Conservation (phyloP, 2,113 vertebrate genomes). For the Triplophysa tibetana region DNA sequence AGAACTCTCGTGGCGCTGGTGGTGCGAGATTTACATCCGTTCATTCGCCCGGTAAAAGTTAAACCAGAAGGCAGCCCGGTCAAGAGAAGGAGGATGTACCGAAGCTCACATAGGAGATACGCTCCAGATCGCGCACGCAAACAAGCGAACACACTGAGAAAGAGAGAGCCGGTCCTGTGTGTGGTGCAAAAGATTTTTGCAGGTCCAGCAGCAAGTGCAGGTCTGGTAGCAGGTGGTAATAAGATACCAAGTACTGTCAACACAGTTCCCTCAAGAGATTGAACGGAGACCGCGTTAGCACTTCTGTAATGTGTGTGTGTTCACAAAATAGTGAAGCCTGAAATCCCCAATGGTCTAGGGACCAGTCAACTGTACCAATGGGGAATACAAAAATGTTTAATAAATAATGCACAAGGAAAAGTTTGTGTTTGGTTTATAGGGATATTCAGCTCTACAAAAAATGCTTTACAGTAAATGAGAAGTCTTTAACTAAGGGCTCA, state of each 20-base stretch:
- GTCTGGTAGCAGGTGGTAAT: conserved; percentile 20
- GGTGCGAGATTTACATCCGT: conserved; percentile 34
- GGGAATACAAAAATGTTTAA: too few relatives aligned
- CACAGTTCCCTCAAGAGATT: conserved; percentile 23
- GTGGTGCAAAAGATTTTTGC: conserved; percentile 13
- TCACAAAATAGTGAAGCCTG: not conserved
- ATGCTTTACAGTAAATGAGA: too few relatives aligned
- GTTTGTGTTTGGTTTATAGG: too few relatives aligned
- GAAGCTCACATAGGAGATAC: conserved; percentile 12
- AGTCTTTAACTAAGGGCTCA: not conserved
- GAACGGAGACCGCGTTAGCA: not conserved
- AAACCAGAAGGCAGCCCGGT: conserved; percentile 23
- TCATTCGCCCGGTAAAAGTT: conserved; percentile 31
- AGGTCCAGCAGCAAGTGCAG: conserved; percentile 25
- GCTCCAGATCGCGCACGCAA: not conserved
- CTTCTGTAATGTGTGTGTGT: not conserved
- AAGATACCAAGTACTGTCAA: conserved; percentile 34
- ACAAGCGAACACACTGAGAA: not conserved
- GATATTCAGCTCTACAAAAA: not conserved
- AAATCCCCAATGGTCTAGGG: too few relatives aligned
- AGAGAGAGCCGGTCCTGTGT: not conserved
- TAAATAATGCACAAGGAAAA: too few relatives aligned
- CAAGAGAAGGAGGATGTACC: conserved; percentile 27
- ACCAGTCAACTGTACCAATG: too few relatives aligned
- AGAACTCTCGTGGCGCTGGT: conserved; percentile 21